Conservation (phyloP, 2,113 vertebrate genomes). For the Nymphicus hollandicus region DNA sequence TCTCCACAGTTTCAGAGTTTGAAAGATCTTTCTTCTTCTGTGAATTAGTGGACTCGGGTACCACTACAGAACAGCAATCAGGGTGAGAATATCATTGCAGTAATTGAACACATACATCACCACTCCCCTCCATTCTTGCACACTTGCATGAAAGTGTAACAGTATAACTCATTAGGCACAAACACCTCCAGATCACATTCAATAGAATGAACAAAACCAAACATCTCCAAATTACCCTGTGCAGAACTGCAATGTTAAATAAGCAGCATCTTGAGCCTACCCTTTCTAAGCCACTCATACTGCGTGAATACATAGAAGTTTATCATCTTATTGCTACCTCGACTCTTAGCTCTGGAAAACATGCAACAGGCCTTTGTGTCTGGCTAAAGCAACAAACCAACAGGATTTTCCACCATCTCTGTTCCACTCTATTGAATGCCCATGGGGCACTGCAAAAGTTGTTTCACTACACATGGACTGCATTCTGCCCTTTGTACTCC, state of each 20-base stretch:
- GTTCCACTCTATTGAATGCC: neutral
- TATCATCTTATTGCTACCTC: neutral
- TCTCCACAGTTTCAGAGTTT: rapidly evolving
- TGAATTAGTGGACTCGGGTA: neutral
- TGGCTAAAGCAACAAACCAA: neutral
- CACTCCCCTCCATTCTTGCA: neutral
- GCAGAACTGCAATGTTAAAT: neutral
- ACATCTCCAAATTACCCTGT: neutral
- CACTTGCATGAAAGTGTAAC: rapidly evolving
- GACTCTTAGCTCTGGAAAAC: neutral
- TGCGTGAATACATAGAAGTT: rapidly evolving
- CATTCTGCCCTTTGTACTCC: neutral
- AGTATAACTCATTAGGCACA: neutral
- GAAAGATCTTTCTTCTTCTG: neutral
- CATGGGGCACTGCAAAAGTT: neutral
- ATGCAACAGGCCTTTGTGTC: rapidly evolving
- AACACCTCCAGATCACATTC: neutral
- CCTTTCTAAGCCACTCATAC: neutral
- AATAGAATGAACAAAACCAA: neutral
- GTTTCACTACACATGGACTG: neutral
- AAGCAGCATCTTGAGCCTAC: neutral
- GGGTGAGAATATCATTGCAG: rapidly evolving
- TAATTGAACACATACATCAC: neutral
- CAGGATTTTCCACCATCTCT: rapidly evolving
- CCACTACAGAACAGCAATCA: neutral